phyloP scores from a whole-genome alignment of 1,140 invertebrate species.

The Pachypeltis micranthus region DNA sequence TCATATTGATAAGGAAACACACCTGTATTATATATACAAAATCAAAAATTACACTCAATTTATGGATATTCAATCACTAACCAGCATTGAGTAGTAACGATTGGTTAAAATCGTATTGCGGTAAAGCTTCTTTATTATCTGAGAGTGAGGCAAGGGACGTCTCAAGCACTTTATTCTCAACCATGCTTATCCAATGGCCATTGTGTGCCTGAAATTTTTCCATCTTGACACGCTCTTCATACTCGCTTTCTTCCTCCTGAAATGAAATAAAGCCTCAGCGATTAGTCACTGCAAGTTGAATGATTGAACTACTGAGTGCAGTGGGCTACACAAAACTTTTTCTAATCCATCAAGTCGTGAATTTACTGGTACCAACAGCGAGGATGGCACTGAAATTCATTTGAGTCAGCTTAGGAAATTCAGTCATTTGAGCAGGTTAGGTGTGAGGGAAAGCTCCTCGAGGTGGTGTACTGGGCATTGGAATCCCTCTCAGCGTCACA shows the following conservation, averaged over 20 bases:
- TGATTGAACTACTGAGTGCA: no score
- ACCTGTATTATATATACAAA: no score
- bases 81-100: conserved; percentile 52
- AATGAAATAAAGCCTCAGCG: conserved; percentile 14
- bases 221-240: conserved; percentile 81
- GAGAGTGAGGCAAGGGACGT: conserved; percentile 41
- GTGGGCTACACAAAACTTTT: no score
- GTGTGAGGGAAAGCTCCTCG: no score
- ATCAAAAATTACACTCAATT: no score
- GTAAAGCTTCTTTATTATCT: conserved; percentile 47
- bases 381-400: not conserved
- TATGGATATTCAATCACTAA: conserved; percentile 32
- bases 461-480: no score
- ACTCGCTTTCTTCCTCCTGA: conserved; percentile 73
- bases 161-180: conserved; percentile 51
- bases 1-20: no score
- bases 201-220: conserved; percentile 95
- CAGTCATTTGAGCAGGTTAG: no score
- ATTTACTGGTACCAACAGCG: not conserved
- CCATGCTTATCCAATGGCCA: conserved; percentile 94
- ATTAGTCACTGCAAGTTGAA: not conserved
- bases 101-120: conserved; percentile 59
- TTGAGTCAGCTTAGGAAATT: no score
- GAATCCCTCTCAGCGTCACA: no score
- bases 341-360: no score